Evolutionary conservation across 2,113 vertebrate species (phyloP), one percentile per base, ranked within the genome.

Genomic region (Trochalopteron elliotii): DNA sequence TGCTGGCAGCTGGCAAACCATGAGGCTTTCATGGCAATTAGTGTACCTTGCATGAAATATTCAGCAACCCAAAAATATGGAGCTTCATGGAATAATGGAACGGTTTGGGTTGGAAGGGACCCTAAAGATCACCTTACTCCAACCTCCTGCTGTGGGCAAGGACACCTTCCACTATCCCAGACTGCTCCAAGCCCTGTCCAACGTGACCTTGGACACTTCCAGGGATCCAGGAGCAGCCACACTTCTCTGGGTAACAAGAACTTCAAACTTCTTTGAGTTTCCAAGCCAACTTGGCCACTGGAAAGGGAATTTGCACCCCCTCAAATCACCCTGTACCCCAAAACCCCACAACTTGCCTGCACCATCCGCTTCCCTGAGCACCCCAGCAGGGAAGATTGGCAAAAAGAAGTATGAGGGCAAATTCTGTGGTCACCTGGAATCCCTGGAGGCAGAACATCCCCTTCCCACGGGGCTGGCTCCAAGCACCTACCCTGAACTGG

Each of bases 401-500:
- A 40, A 24, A 67, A 39, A n/a, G 2, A 33, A 25, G 45, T 22
- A 10, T 0, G 21, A 15, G 22, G 15, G 64, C 18, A 17, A 55
- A 63, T 21, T 1, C 1, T 9, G 18, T 13, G 31, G 30, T 20
- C 2, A 2, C 8, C 31, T 30, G 56, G 37, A 16, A 21, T 13
- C 4, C 2, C 5, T 0, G 22, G 42, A 37, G 11, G 10, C 53
- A 35, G 53, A 30, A 63, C 15, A 30, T 11, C 15, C 22, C 33
- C 6, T 23, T 6, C 7, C 42, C 3, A 2, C 9, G 2, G 52
- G 52, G 4, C 1, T 1, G 20, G 50, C 21, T 57, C 31, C 9
- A 1, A 1, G 28, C 64, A 95, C 99, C 61, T 93, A 99, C 99
- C 98, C 99, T 98, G 98, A 99, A 99, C 69, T 99, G 99, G 33